Evolutionary conservation across 2,888 invertebrate genomes (phyloP), one percentile per base, ranked within the genome.

Genomic region (Synanthedon formicaeformis): DNA sequence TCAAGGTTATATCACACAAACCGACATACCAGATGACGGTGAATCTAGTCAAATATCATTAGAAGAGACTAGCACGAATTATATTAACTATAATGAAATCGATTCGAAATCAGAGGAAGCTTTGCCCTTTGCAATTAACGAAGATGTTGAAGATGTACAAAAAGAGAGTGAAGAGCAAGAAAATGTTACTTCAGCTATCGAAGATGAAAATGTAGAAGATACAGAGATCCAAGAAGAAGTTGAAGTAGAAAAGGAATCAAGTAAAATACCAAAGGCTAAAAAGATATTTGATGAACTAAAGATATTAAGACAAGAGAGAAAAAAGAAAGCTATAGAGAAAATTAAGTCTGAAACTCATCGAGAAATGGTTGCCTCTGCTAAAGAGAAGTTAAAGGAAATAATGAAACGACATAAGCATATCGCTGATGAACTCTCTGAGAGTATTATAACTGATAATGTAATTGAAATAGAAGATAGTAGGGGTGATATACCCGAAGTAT

Each of bases 381-480:
- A 87, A 71, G 86, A 87, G 58, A 88, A 86, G 64, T 65, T 88
- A 27, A 84, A 73, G 61, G 88, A 88, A 67, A 79, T 88, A 54
- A 88, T 88, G 82, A 83, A 80, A 65, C 77, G 83, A 45, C 87
- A 85, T 58, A 83, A 83, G 71, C 74, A 85, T 65, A 75, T 84
- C 48, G 79, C 83, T 34, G 75, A 73, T 52, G 80, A 82, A 60
- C 70, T 81, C 50, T 67, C 75, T 5, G 74, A 78, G 56, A 73
- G 64, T 60, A 60, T 66, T 40, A 65, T 70, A 59, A 55, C 64
- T 40, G 61, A 67, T 60, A 60, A 65, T 40, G 64, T 70, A 58
- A 55, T 64, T 34, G 61, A 67, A 55, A 55, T 55, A 40, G 60
- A 67, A 53, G 78, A 81, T 55, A 71, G 63, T 5, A 73, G 76